These are phyloP conservation scores for Himalopsyche tibetana DNA, from an alignment of 2,888 invertebrate genomes.

Conservation along the genomic window DNA sequence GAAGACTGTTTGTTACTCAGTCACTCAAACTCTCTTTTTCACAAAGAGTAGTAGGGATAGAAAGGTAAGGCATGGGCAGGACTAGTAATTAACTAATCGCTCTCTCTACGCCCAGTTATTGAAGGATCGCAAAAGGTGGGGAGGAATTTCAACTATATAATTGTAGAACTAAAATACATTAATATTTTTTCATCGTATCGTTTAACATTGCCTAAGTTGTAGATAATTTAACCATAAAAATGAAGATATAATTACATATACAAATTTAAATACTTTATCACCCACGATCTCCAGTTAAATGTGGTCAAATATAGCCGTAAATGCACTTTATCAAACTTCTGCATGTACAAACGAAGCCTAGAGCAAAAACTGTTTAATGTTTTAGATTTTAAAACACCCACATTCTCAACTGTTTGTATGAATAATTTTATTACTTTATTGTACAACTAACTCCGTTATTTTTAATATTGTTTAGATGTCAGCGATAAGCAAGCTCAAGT, in stretches of 20 bases:
- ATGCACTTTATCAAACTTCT: constrained; percentile 4
- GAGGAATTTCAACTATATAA: too few species aligned
- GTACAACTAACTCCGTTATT: constrained; percentile 14
- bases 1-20: too few species aligned
- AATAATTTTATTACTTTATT: constrained; percentile 14
- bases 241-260: neutral
- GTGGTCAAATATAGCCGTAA: neutral
- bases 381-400: neutral
- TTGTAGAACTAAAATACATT: too few species aligned
- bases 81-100: too few species aligned
- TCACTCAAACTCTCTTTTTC: too few species aligned
- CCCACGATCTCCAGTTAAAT: neutral
- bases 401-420: neutral
- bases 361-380: neutral
- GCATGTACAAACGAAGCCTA: neutral
- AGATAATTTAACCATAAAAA: neutral
- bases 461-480: neutral
- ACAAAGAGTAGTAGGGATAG: too few species aligned
- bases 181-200: too few species aligned
- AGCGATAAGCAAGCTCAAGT: neutral
- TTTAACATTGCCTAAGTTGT: too few species aligned
- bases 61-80: too few species aligned
- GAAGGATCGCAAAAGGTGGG: too few species aligned
- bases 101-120: too few species aligned
- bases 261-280: neutral